These are phyloP conservation scores for Mesocricetus auratus DNA, from an alignment of 2,113 vertebrate species.

Conservation along the genomic window DNA sequence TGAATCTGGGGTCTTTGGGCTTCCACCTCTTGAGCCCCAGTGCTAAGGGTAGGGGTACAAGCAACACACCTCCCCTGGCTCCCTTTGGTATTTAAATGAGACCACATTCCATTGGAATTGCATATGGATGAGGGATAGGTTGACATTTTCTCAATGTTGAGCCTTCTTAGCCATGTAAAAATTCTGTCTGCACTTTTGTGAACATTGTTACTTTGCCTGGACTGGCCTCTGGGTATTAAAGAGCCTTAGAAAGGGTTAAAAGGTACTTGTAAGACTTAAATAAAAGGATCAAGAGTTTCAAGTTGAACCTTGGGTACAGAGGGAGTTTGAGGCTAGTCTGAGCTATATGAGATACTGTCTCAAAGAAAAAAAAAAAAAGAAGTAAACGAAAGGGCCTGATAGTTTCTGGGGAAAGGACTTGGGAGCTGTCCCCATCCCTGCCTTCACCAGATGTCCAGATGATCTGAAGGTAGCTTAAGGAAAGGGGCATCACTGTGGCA, in stretches of 20 bases:
- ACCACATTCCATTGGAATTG: not conserved
- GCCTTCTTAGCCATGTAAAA: slow-evolving; percentile 9
- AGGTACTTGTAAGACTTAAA: not conserved
- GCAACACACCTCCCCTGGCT: not conserved
- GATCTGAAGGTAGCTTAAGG: not conserved
- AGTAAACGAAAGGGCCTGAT: not conserved
- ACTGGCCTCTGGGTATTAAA: not conserved
- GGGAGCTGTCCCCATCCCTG: not conserved
- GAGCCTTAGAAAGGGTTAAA: not conserved
- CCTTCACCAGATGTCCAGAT: not conserved
- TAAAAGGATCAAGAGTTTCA: not conserved
- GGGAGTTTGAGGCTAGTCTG: not conserved
- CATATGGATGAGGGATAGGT: not conserved
- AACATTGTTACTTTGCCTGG: slow-evolving; percentile 34
- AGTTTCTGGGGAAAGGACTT: not conserved
- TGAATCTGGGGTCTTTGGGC: not conserved
- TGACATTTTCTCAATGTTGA: not conserved
- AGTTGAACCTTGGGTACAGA: not conserved
- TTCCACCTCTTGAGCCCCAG: not conserved
- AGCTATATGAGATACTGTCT: not conserved
- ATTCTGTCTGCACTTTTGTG: not conserved
- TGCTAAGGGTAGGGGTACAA: not conserved
- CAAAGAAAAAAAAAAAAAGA: not conserved
- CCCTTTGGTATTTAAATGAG: not conserved
- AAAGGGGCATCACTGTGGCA: not conserved